Percentiles rank a stretch among this genome's conserved stretches.
phyloP scores from a whole-genome alignment of 2,797 vertebrate genomes.

The Enteromius anoplus region DNA sequence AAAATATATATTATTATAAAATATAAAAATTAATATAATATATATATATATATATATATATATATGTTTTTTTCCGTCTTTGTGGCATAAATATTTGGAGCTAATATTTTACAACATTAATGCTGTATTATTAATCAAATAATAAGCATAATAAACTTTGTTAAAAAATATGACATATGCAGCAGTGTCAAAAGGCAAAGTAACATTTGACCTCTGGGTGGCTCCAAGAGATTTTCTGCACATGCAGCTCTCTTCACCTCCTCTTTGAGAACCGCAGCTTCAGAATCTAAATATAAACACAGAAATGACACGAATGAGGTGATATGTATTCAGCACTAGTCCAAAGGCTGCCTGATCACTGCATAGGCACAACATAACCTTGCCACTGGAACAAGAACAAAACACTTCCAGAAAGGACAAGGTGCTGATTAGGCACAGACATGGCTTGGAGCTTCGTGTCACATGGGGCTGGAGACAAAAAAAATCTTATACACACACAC shows the following conservation, averaged over 20 bases:
- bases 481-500: background rate
- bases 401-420: background rate
- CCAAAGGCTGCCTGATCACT: background rate
- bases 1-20: too few relatives aligned
- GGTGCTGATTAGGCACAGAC: background rate
- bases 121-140: background rate
- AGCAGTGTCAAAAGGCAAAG: background rate
- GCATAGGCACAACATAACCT: background rate
- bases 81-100: background rate
- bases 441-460: conserved; percentile 1
- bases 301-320: background rate
- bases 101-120: background rate
- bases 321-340: conserved; percentile 29
- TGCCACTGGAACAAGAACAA: background rate
- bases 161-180: background rate
- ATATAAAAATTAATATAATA: too few relatives aligned
- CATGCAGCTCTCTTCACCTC: background rate
- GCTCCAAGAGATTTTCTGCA: background rate
- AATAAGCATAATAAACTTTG: background rate
- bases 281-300: background rate
- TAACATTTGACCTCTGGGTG: background rate
- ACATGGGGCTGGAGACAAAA: background rate
- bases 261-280: background rate
- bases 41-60: too few relatives aligned
- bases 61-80: too few relatives aligned